phyloP scores from a whole-genome alignment of 2,888 invertebrate species.

The Apodemia hepburni region DNA sequence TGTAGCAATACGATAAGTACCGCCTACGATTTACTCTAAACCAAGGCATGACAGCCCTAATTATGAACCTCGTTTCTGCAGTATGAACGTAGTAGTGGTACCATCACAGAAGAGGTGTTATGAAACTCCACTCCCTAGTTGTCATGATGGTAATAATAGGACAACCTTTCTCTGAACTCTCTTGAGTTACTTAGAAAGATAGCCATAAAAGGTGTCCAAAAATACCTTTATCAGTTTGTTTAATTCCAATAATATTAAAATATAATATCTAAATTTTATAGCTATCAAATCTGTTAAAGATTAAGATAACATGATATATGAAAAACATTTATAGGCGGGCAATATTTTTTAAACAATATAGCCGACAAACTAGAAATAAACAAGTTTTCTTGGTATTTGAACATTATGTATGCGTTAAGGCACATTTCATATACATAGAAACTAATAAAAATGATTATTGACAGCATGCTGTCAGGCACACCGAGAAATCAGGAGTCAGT shows the following conservation, averaged over 20 bases:
- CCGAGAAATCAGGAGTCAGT: conserved; percentile 28
- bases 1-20: too few relatives aligned
- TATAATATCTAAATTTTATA: background rate
- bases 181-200: background rate
- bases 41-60: too few relatives aligned
- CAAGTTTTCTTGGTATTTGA: conserved; percentile 23
- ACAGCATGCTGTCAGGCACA: conserved; percentile 15
- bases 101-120: too few relatives aligned
- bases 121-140: too few relatives aligned
- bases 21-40: too few relatives aligned
- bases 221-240: too few relatives aligned
- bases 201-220: too few relatives aligned
- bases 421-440: conserved; percentile 23
- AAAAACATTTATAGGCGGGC: conserved; percentile 7
- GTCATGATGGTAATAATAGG: too few relatives aligned
- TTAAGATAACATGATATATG: conserved; percentile 1
- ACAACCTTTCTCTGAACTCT: too few relatives aligned
- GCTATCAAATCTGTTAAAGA: background rate
- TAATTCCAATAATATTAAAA: background rate
- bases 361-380: conserved; percentile 20
- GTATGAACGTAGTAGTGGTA: too few relatives aligned
- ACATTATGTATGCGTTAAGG: conserved; percentile 24
- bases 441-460: conserved; percentile 29
- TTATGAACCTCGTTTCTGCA: too few relatives aligned
- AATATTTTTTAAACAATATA: conserved; percentile 28